Evolutionary conservation across 1,140 invertebrate species (phyloP).

Genomic region (Mercenaria mercenaria): DNA sequence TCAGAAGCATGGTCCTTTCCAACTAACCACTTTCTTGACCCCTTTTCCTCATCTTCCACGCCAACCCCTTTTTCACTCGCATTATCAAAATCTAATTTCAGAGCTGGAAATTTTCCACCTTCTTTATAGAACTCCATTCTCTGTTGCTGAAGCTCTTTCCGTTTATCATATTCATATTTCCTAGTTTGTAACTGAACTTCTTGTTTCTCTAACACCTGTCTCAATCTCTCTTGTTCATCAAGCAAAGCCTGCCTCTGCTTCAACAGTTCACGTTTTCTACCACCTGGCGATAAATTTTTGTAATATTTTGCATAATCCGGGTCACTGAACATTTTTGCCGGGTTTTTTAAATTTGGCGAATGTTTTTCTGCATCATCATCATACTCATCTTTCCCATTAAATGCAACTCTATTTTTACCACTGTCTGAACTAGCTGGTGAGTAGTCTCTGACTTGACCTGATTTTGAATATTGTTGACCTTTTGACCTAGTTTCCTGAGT

Average conservation of each 20-base stretch:
- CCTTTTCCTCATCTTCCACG: background rate
- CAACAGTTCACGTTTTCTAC: conserved; percentile 47
- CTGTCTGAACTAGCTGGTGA: conserved; percentile 9
- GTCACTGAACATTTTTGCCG: conserved; percentile 39
- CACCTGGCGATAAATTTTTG: conserved; percentile 58
- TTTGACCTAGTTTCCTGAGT: background rate
- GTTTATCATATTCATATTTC: conserved; percentile 52
- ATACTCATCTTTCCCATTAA: conserved; percentile 42
- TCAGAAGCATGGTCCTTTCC: background rate
- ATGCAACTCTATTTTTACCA: conserved; percentile 58
- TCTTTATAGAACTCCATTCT: conserved; percentile 64
- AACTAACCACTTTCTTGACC: background rate
- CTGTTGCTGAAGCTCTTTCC: conserved; percentile 53
- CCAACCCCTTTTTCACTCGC: conserved; percentile 16
- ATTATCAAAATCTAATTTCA: conserved; percentile 40
- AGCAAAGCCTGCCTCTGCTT: conserved; percentile 63
- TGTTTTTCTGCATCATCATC: conserved; percentile 45
- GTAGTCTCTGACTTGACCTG: background rate
- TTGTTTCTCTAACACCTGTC: conserved; percentile 48
- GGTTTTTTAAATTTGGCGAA: conserved; percentile 56
- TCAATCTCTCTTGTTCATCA: conserved; percentile 51
- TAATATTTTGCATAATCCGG: conserved; percentile 55
- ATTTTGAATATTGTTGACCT: background rate
- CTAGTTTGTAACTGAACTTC: conserved; percentile 45
- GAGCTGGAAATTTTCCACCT: conserved; percentile 60